Conservation (phyloP, 2,797 vertebrate species). For the Meda fulgida region DNA sequence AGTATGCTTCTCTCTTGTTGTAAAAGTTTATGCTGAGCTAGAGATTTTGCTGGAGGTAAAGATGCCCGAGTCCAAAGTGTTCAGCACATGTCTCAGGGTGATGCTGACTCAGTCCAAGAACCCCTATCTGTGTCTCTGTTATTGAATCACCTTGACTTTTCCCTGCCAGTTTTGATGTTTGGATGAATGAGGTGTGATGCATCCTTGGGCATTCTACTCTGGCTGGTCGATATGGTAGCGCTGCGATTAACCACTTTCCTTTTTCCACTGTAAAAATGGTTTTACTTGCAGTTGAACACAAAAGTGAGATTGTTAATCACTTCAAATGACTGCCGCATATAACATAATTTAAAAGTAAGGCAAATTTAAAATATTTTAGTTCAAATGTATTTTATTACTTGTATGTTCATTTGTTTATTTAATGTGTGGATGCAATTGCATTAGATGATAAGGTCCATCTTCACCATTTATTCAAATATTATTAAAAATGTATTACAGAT, state of each 20-base stretch:
- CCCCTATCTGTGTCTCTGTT: slow-evolving; percentile 39
- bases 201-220: slow-evolving; percentile 27
- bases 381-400: neutral
- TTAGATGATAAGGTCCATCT: neutral
- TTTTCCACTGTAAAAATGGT: slow-evolving; percentile 10
- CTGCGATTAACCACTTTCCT: slow-evolving; percentile 13
- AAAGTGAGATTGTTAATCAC: neutral
- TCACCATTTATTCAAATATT: neutral
- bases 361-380: neutral
- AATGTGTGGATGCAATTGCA: neutral
- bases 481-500: neutral
- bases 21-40: slow-evolving; percentile 31
- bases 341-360: neutral
- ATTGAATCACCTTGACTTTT: slow-evolving; percentile 45
- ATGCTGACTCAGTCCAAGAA: slow-evolving; percentile 51
- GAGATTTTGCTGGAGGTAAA: slow-evolving; percentile 7
- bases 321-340: neutral
- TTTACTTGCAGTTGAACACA: slow-evolving; percentile 2
- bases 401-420: neutral
- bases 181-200: slow-evolving; percentile 27
- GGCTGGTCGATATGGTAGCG: slow-evolving; percentile 25
- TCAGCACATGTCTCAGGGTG: slow-evolving; percentile 8
- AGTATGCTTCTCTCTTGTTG: neutral
- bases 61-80: slow-evolving; percentile 19
- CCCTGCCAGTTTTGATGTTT: slow-evolving; percentile 43